Base-by-base conservation (phyloP, 2,797 vertebrate species). In the Pseudomugil gertrudae region DNA sequence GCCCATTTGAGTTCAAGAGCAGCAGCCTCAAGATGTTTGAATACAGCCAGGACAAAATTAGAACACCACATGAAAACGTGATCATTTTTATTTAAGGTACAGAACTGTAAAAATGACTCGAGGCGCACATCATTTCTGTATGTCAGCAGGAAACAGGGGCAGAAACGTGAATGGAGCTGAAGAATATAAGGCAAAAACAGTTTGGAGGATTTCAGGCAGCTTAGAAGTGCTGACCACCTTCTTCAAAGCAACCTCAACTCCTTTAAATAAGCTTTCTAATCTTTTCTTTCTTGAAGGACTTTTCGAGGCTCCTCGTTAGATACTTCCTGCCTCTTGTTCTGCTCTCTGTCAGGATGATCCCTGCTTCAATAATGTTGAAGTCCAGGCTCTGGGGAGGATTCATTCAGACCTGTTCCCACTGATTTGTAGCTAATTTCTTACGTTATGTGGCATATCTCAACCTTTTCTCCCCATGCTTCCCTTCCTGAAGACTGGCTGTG, bases 1-100 rank as follows among this genome's bases (percentile, higher is more conserved):
- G 81, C 80, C 79, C 27, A 35, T 80, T 72, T 79, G 67, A 64
- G 81, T 79, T 73, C n/a, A 21, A 75, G 60, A 79, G 78, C 57
- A 33, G 50, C 33, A 13, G 58, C 67, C 30, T 63, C 35, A 1
- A 33, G 50, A 45, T 26, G 35, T 33, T 54, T 57, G 67, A 80
- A 72, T 32, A 57, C 56, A 69, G 5, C 35, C 33, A 10, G n/a
- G 24, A 10, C 27, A 33, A 48, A n/a, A 19, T 11, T 24, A n/a
- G 40, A 19, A 45, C 19, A 8, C 40, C 40, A 6, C 40, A 45
- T n/a, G 6, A 45, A 45, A 43, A n/a, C 40, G 17, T 8, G 17
- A 40, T 40, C 14, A 6, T 5, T 40, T 17, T 40, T 40, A 3
- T 10, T 19, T 40, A 17, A 43, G 8, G 3, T n/a, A 8, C 8